Percentiles rank a stretch among this genome's conserved stretches.
These are phyloP conservation scores for Malurus elegans DNA, from an alignment of 2,113 vertebrate species.

Conservation along the genomic window DNA sequence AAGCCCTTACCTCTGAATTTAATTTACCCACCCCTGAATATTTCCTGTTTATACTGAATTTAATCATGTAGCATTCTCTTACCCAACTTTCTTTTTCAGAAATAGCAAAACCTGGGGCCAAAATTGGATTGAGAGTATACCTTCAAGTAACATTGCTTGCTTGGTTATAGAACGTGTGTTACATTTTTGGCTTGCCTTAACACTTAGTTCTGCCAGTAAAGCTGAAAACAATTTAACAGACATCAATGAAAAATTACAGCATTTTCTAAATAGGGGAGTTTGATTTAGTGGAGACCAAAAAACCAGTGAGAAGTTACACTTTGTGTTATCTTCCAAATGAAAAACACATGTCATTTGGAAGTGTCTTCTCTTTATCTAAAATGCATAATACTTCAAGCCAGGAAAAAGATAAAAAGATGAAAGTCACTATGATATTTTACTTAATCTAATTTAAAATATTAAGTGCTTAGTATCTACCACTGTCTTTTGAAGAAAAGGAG, in stretches of 20 bases:
- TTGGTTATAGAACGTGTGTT: not conserved
- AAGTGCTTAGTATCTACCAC: not conserved
- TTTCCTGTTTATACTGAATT: not conserved
- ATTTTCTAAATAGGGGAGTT: not conserved
- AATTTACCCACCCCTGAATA: not conserved
- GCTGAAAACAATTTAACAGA: constrained; percentile 5
- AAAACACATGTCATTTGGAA: not conserved
- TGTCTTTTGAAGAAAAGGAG: not conserved
- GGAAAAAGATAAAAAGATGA: not conserved
- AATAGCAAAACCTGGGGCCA: not conserved
- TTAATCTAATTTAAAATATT: not conserved
- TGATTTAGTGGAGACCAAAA: not conserved
- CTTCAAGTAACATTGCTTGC: not conserved
- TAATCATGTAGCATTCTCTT: not conserved
- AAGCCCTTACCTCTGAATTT: not conserved
- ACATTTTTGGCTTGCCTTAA: not conserved
- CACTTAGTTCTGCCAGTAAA: not conserved
- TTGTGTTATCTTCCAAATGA: not conserved
- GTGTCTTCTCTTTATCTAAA: not conserved
- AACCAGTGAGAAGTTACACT: not conserved
- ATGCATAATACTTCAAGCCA: not conserved
- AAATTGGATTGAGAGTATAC: not conserved
- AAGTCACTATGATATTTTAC: not conserved
- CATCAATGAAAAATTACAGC: not conserved
- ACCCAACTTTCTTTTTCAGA: not conserved